These are phyloP conservation scores for Tortrix viridana DNA, from an alignment of 2,888 invertebrate genomes.

Conservation along the genomic window DNA sequence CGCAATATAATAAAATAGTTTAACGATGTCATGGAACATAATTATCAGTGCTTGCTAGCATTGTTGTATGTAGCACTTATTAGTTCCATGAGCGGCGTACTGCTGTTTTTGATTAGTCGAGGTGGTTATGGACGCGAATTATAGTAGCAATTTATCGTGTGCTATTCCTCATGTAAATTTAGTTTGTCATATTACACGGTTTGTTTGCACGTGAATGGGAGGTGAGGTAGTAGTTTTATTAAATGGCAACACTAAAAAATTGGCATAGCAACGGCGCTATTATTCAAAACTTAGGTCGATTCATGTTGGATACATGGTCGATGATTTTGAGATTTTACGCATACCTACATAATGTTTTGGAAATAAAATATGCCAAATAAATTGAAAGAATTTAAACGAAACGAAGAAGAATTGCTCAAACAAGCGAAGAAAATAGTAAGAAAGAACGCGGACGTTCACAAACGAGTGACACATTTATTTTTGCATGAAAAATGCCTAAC, in stretches of 20 bases:
- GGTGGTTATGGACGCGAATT: too few species aligned
- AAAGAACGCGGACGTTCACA: conserved; percentile 58
- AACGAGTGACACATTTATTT: conserved; percentile 78
- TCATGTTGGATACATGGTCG: conserved; percentile 47
- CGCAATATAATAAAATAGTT: too few species aligned
- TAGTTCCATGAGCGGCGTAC: too few species aligned
- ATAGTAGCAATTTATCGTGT: too few species aligned
- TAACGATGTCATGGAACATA: too few species aligned
- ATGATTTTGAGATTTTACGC: conserved; percentile 43
- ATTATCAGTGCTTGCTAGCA: too few species aligned
- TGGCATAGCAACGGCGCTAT: conserved; percentile 48
- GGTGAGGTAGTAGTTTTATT: conserved; percentile 4
- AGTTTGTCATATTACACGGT: too few species aligned
- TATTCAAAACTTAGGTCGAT: conserved; percentile 60
- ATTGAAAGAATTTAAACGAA: conserved; percentile 54
- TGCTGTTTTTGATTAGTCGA: too few species aligned
- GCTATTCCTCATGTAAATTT: too few species aligned
- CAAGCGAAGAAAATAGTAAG: conserved; percentile 68
- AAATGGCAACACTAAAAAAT: conserved; percentile 5
- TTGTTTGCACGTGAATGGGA: conserved; percentile 8
- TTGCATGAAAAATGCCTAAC: conserved; percentile 84
- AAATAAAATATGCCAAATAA: conserved; percentile 47
- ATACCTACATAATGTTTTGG: conserved; percentile 12
- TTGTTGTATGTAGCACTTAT: too few species aligned
- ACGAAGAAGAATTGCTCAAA: conserved; percentile 61